These are phyloP conservation scores for Phyllotreta cruciferae DNA, from an alignment of 2,888 invertebrate species.

Conservation along the genomic window DNA sequence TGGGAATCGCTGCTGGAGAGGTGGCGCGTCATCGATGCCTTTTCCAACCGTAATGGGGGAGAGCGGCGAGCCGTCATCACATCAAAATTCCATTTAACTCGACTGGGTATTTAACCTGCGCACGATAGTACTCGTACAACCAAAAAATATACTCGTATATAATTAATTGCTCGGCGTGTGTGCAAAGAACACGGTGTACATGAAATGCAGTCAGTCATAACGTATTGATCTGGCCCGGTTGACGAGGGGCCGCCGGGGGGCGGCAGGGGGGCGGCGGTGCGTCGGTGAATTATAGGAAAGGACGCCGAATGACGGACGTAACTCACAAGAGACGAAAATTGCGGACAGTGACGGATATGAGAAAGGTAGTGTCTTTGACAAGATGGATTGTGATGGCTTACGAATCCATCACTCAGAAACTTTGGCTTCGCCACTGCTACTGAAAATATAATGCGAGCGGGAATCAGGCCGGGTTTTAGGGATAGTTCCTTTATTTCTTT, in stretches of 20 bases:
- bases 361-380: constrained; percentile 51
- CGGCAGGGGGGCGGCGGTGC: constrained; percentile 29
- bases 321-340: constrained; percentile 51
- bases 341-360: constrained; percentile 50
- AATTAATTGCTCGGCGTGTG: constrained; percentile 3
- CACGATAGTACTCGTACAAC: neutral
- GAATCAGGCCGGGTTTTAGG: constrained; percentile 18
- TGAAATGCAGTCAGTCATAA: constrained; percentile 41
- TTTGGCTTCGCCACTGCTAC: constrained; percentile 36
- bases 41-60: neutral
- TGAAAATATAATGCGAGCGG: constrained; percentile 33
- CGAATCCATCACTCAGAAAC: constrained; percentile 42
- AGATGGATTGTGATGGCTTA: constrained; percentile 46
- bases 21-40: constrained; percentile 13
- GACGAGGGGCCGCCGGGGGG: constrained; percentile 20
- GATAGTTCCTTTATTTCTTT: neutral
- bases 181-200: constrained; percentile 24
- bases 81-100: neutral
- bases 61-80: neutral
- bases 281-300: constrained; percentile 39
- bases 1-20: constrained; percentile 24
- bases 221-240: constrained; percentile 41
- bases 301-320: constrained; percentile 41
- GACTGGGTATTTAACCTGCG: too few species aligned
- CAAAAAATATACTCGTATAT: constrained; percentile 8